Percentiles rank a stretch among this genome's conserved stretches.
phyloP scores from a whole-genome alignment of 2,113 vertebrate genomes.

The Crotalus viridis region DNA sequence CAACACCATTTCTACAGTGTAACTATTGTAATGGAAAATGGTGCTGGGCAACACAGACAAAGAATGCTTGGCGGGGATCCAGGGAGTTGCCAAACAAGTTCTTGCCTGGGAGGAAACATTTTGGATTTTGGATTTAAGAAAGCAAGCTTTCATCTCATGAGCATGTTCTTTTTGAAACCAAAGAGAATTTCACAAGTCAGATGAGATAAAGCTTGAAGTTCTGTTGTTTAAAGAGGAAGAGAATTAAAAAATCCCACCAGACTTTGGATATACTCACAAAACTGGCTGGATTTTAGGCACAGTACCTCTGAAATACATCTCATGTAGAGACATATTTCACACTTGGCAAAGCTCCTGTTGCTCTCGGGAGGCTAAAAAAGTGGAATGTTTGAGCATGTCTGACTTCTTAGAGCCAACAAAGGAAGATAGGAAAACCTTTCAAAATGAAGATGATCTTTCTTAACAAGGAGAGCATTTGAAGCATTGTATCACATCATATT shows the following conservation, averaged over 20 bases:
- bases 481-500: not conserved
- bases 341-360: conserved; percentile 5
- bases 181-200: not conserved
- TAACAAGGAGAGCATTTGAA: not conserved
- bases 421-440: not conserved
- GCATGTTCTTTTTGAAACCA: not conserved
- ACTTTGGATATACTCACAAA: not conserved
- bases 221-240: not conserved
- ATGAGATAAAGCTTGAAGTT: not conserved
- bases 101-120: not conserved
- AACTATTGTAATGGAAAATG: not conserved
- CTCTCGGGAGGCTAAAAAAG: not conserved
- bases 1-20: conserved; percentile 6
- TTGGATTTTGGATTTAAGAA: not conserved
- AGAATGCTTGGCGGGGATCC: conserved; percentile 5
- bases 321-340: not conserved
- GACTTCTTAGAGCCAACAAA: not conserved
- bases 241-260: not conserved
- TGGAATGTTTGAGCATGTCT: not conserved
- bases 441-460: not conserved
- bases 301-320: not conserved
- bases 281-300: not conserved
- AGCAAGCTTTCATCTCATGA: not conserved
- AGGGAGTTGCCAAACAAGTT: not conserved
- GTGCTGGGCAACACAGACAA: conserved; percentile 8